These are phyloP conservation scores for Gallinago paraguaiae DNA, from an alignment of 2,113 vertebrate species.

Conservation along the genomic window DNA sequence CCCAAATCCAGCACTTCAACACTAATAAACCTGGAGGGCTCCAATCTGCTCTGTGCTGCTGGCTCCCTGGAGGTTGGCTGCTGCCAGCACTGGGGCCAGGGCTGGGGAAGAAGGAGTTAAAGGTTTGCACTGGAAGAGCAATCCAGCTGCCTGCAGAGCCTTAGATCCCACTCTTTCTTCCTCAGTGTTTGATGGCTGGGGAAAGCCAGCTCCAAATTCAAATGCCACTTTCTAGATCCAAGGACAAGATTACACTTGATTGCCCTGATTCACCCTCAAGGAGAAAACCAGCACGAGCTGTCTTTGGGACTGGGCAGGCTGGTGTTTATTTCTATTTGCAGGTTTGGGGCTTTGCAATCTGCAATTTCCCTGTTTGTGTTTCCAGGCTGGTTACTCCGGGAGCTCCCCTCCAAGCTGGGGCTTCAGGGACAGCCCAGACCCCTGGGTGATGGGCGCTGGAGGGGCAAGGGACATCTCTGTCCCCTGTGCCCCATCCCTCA, in stretches of 20 bases:
- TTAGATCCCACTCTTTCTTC: background rate
- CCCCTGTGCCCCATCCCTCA: background rate
- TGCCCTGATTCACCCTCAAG: background rate
- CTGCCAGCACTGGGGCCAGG: background rate
- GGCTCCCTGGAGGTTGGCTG: background rate
- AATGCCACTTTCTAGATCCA: background rate
- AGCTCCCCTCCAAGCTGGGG: background rate
- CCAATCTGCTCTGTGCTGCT: rapidly evolving
- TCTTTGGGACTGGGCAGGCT: no score
- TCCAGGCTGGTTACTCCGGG: background rate
- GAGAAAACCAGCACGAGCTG: background rate
- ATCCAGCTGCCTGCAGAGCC: background rate
- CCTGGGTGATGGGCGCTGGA: background rate
- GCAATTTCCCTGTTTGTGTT: background rate
- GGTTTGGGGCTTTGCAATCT: background rate
- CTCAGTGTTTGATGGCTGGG: background rate
- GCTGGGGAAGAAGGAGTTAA: slow-evolving; percentile 30
- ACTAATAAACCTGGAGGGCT: background rate
- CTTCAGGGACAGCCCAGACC: background rate
- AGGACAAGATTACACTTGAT: background rate
- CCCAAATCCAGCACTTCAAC: background rate
- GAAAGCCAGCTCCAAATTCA: background rate
- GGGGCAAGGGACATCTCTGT: background rate
- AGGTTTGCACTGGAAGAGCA: background rate
- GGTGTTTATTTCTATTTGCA: background rate